phyloP scores from a whole-genome alignment of 2,797 vertebrate species.

The Cuculus canorus region DNA sequence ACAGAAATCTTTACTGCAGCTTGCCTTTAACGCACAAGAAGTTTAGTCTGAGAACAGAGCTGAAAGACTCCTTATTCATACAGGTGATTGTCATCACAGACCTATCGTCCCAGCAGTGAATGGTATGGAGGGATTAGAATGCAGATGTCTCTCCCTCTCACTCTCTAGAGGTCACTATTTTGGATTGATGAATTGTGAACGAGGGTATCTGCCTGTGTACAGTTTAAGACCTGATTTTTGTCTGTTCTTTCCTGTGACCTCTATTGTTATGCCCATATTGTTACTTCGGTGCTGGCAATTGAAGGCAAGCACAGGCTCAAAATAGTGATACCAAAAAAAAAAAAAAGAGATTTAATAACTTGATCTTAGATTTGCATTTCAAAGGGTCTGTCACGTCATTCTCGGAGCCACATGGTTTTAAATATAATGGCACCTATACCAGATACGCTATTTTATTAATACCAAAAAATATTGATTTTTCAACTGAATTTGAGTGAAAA shows the following conservation, averaged over 20 bases:
- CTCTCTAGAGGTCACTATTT: neutral
- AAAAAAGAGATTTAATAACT: neutral
- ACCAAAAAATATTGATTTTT: neutral
- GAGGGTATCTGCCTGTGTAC: neutral
- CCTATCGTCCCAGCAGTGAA: neutral
- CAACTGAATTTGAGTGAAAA: neutral
- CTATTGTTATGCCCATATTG: neutral
- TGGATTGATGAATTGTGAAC: neutral
- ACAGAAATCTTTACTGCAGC: neutral
- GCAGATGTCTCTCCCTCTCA: neutral
- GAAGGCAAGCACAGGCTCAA: neutral
- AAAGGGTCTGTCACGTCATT: slow-evolving; percentile 7
- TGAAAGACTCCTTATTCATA: neutral
- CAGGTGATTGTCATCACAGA: neutral
- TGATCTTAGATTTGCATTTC: slow-evolving; percentile 33
- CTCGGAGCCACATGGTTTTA: neutral
- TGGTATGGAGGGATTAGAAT: neutral
- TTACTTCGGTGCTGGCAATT: neutral
- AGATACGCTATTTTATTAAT: neutral
- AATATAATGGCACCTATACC: neutral
- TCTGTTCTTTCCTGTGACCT: slow-evolving; percentile 6
- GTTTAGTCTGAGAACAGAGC: neutral
- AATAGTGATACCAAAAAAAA: neutral
- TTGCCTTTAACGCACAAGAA: neutral
- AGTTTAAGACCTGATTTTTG: neutral